These are phyloP conservation scores for Rutpela maculata DNA, from an alignment of 2,888 invertebrate species.

Conservation along the genomic window DNA sequence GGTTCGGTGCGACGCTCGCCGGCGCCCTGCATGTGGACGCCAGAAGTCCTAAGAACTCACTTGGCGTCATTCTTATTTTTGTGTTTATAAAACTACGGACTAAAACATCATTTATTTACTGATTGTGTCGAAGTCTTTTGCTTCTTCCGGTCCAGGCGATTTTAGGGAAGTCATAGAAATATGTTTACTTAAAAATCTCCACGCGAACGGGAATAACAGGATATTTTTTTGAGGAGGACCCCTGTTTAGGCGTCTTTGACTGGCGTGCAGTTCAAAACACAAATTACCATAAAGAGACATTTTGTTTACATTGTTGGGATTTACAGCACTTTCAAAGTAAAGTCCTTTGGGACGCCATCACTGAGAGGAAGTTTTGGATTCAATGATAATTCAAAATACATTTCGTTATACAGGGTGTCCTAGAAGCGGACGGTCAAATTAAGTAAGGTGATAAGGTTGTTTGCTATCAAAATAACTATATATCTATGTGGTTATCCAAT, in stretches of 20 bases:
- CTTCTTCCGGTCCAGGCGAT: conserved; percentile 23
- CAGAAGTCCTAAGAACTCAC: conserved; percentile 67
- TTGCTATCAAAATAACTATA: too few relatives aligned
- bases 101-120: conserved; percentile 45
- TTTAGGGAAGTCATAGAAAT: conserved; percentile 16
- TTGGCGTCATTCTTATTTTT: conserved; percentile 65
- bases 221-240: neutral
- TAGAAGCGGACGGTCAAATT: too few relatives aligned
- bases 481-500: too few relatives aligned
- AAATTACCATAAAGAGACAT: neutral
- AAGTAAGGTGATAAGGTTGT: too few relatives aligned
- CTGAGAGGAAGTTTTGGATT: neutral
- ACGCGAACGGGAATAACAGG: neutral
- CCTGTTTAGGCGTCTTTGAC: neutral
- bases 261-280: neutral
- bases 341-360: neutral
- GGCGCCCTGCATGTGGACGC: conserved; percentile 61
- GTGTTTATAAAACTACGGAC: conserved; percentile 48
- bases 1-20: conserved; percentile 62
- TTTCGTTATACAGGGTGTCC: too few relatives aligned
- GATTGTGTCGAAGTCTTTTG: conserved; percentile 38
- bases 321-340: neutral
- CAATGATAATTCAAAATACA: too few relatives aligned
- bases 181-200: conserved; percentile 26
- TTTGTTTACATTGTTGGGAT: conserved; percentile 1